Base-by-base conservation (phyloP, 2,113 vertebrate genomes). In the Pteruthius melanotis region DNA sequence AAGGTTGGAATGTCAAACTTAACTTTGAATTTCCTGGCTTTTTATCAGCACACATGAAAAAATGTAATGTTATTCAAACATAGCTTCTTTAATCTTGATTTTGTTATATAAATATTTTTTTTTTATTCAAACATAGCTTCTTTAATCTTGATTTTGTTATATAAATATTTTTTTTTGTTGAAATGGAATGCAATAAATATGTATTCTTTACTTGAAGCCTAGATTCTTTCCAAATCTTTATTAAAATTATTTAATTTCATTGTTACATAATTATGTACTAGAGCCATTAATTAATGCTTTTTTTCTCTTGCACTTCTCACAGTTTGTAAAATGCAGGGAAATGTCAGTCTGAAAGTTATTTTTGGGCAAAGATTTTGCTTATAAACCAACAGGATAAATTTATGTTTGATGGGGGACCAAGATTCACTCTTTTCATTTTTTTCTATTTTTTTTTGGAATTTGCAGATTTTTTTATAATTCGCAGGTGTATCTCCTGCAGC, bases 21-120 rank as follows among this genome's bases (percentile, higher is more conserved):
- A 90, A 56, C 57, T 94, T 93, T 71, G 91, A 80, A 92, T 93
- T 96, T 94, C 87, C 90, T 95, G 93, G 21, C 10, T 94, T 95
- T 96, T 86, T 95, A 86, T 93, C 87, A 93, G 11, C 8, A 14
- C 11, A 16, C 28, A 33, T 87, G 61, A 89, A 94, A 87, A 93
- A 87, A 86, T 54, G 21, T 45, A 45, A 87, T 59, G 76, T 39
- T 96, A 89, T 87, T 87, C 82, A 79, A 96, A 95, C 27, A 86
- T 10, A 87, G 15, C 6, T 72, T 53, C 57, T 96, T 97, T 94
- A 75, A 87, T 86, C 80, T 81, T 44, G 28, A 70, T 68, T 83
- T 83, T 90, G 42, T 40, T 90, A 45, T 61, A 49, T 59, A 69
- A 81, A 71, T 75, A 57, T 33, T 79, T 68, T n/a, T n/a, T n/a